These are phyloP conservation scores for Muscicapa adusta DNA, from an alignment of 2,113 vertebrate species.

Conservation along the genomic window DNA sequence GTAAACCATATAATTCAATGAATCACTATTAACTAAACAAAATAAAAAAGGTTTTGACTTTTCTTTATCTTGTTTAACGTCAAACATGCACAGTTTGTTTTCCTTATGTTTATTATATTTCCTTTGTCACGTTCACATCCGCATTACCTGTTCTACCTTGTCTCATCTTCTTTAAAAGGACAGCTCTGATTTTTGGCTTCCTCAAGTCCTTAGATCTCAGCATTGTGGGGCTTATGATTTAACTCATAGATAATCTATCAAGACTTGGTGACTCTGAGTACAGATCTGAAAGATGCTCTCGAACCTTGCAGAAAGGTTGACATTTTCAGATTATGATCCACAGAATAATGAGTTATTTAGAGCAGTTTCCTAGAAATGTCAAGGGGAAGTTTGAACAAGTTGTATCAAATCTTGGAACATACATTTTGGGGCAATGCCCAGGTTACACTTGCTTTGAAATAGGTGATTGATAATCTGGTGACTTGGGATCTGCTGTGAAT, in stretches of 20 bases:
- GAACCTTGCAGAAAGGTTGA: not conserved
- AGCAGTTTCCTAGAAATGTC: not conserved
- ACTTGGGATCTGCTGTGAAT: not conserved
- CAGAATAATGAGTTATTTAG: not conserved
- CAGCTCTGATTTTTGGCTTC: not conserved
- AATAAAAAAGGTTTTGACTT: not conserved
- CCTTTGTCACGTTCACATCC: not conserved
- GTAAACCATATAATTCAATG: not conserved
- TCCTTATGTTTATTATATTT: not conserved
- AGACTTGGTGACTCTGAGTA: not conserved
- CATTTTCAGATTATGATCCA: not conserved
- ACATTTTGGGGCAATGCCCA: not conserved
- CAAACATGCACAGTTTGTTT: not conserved
- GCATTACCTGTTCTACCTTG: not conserved
- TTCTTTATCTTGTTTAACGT: not conserved
- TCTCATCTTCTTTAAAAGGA: not conserved
- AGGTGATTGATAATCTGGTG: not conserved
- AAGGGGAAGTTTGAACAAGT: not conserved
- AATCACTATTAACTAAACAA: not conserved
- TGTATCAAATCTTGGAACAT: not conserved
- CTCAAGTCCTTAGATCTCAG: not conserved
- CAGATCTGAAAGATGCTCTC: not conserved
- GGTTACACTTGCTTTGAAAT: not conserved
- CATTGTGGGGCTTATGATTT: rapidly evolving
- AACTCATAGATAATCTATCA: rapidly evolving